These are phyloP conservation scores for Pseudanteris insignis DNA, from an alignment of 2,888 invertebrate genomes.

Conservation along the genomic window DNA sequence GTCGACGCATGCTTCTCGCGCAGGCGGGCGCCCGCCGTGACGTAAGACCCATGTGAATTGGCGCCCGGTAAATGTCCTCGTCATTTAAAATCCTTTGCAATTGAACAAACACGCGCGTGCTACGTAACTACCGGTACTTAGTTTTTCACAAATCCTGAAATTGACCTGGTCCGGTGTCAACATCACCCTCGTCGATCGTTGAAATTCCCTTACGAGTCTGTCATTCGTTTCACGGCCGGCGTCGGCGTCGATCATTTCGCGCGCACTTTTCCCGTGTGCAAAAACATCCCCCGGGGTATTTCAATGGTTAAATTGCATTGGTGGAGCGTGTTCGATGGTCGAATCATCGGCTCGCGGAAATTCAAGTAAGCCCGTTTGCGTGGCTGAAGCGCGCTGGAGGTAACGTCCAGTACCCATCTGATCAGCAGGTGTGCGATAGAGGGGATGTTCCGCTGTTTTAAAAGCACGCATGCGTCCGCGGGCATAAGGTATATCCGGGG, in stretches of 20 bases:
- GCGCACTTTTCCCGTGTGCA: not conserved
- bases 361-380: conserved; percentile 9
- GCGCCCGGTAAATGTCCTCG: conserved; percentile 48
- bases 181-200: too few species aligned
- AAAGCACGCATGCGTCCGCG: conserved; percentile 60
- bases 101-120: too few species aligned
- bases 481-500: conserved; percentile 55
- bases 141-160: not conserved
- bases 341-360: too few species aligned
- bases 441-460: conserved; percentile 57
- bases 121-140: not conserved
- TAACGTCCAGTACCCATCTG: conserved; percentile 32
- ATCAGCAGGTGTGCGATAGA: conserved; percentile 29
- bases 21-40: conserved; percentile 48
- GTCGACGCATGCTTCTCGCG: conserved; percentile 40
- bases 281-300: not conserved
- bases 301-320: not conserved
- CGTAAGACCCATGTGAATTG: conserved; percentile 51
- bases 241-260: not conserved
- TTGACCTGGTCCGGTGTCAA: too few species aligned
- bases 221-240: too few species aligned
- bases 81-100: conserved; percentile 39
- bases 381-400: not conserved
- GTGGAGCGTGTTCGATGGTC: not conserved
- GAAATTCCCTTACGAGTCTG: too few species aligned